Evolutionary conservation across 2,113 vertebrate genomes (phyloP), one percentile per base, ranked within the genome.

Genomic region (Labrus mixtus): DNA sequence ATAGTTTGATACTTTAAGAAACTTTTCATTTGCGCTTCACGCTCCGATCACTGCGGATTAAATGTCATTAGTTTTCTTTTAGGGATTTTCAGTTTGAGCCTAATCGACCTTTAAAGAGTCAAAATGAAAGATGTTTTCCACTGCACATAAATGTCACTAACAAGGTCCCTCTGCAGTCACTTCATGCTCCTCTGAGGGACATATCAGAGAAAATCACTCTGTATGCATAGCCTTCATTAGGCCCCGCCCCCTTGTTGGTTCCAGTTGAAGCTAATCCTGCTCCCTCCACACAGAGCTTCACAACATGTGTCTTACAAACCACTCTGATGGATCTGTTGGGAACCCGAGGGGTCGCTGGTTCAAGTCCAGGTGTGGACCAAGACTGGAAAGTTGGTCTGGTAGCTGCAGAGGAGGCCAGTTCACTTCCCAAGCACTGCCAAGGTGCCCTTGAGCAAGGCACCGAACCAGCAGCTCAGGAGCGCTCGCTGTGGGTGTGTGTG

Each of bases 181-280:
- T 61, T 62, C 15, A 58, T 61, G n/a, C 63, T 13, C 19, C 43
- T 73, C 29, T 15, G 51, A 12, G 48, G 55, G 41, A 23, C n/a
- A n/a, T n/a, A n/a, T n/a, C n/a, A n/a, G n/a, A n/a, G n/a, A n/a
- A n/a, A n/a, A n/a, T n/a, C n/a, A n/a, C n/a, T n/a, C n/a, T n/a
- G n/a, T n/a, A n/a, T n/a, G n/a, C n/a, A n/a, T n/a, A 51, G 25
- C 1, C 39, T 61, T 48, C 53, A 10, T 61, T 3, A 16, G 9
- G 43, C 41, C 3, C 13, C 3, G 3, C 8, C 13, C 13, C 13
- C 10, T 12, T 43, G 25, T 13, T 70, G 60, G 19, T 45, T 17
- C 23, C 59, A 41, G 1, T 15, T 41, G 11, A 41, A 41, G 22
- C 10, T 41, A 20, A 61, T 61, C 56, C 37, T 11, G 25, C 77